phyloP scores from a whole-genome alignment of 2,888 invertebrate genomes.

The Allacma fusca region DNA sequence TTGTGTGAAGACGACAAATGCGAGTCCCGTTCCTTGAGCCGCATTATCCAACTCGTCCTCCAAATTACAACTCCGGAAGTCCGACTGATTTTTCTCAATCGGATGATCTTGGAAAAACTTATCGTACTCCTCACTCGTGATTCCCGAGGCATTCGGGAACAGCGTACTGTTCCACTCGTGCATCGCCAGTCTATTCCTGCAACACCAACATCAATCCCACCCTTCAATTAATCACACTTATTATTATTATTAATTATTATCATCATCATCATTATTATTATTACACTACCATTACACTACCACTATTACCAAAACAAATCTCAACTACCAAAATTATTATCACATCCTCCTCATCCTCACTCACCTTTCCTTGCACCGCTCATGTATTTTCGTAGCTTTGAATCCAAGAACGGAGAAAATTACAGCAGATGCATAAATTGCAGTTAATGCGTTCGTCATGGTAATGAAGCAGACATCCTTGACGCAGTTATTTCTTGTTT shows the following conservation, averaged over 20 bases:
- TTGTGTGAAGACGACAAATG: conserved; percentile 97
- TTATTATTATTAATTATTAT: too few species aligned
- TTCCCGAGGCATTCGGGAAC: conserved; percentile 65
- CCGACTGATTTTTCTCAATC: conserved; percentile 1
- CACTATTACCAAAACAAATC: too few species aligned
- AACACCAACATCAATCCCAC: conserved; percentile 54
- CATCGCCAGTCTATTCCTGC: conserved; percentile 68
- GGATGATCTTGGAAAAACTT: conserved; percentile 37
- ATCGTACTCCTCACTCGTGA: conserved; percentile 69
- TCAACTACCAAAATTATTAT: too few species aligned
- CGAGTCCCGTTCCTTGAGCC: conserved; percentile 93
- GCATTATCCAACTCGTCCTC: conserved; percentile 83
- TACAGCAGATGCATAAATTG: conserved; percentile 92
- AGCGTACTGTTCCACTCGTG: conserved; percentile 56
- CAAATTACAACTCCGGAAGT: conserved; percentile 74
- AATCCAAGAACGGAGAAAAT: conserved; percentile 95
- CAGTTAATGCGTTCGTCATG: conserved; percentile 90
- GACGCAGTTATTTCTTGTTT: conserved; percentile 92
- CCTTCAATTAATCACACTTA: too few species aligned
- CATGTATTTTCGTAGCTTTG: conserved; percentile 90
- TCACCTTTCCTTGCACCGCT: conserved; percentile 80
- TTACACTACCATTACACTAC: too few species aligned
- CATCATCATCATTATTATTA: too few species aligned
- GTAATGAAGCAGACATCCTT: conserved; percentile 90
- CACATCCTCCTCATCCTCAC: too few species aligned